Evolutionary conservation across 37 sponge, comb jelly and placozoan species (phyloP).

Genomic region (Cliona cf. orientalis): DNA sequence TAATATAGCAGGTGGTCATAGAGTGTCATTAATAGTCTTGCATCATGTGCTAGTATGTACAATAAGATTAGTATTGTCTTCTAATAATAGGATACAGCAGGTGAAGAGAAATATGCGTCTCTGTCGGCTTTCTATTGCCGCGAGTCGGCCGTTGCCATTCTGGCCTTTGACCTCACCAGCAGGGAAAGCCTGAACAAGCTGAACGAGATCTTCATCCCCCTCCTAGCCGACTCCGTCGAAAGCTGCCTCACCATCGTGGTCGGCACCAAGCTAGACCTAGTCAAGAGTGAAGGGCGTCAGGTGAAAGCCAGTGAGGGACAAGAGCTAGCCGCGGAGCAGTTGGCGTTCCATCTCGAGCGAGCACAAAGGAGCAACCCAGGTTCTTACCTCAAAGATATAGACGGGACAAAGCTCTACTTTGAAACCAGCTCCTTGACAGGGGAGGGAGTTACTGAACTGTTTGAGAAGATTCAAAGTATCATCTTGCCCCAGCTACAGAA

Average conservation of each 20-base stretch:
- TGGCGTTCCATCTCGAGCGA: slow-evolving; percentile 50
- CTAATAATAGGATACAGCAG: slow-evolving; percentile 84
- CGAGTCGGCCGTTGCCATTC: slow-evolving; percentile 82
- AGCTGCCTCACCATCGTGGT: slow-evolving; percentile 81
- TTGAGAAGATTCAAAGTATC: slow-evolving; percentile 68
- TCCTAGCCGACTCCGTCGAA: slow-evolving; percentile 68
- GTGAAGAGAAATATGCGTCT: slow-evolving; percentile 88
- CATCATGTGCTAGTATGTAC: background rate
- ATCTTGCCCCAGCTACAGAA: slow-evolving; percentile 49
- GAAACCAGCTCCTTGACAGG: slow-evolving; percentile 87
- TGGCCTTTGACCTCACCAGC: slow-evolving; percentile 85
- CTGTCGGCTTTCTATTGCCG: slow-evolving; percentile 89
- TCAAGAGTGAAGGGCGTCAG: slow-evolving; percentile 13
- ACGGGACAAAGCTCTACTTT: slow-evolving; percentile 63
- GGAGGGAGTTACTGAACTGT: slow-evolving; percentile 70
- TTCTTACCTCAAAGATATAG: slow-evolving; percentile 43
- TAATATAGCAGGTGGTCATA: too few relatives aligned
- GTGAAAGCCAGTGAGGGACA: slow-evolving; percentile 46
- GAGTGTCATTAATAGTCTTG: too few relatives aligned
- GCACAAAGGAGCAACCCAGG: slow-evolving; percentile 36
- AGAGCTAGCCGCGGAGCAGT: slow-evolving; percentile 54
- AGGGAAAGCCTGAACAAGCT: slow-evolving; percentile 46
- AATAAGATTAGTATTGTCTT: background rate
- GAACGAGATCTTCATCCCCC: slow-evolving; percentile 64
- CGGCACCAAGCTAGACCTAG: slow-evolving; percentile 81